Percentiles rank a stretch among this genome's conserved stretches.
phyloP scores from a whole-genome alignment of 64 coral and sea anemone genomes.

The Montipora capricornis region DNA sequence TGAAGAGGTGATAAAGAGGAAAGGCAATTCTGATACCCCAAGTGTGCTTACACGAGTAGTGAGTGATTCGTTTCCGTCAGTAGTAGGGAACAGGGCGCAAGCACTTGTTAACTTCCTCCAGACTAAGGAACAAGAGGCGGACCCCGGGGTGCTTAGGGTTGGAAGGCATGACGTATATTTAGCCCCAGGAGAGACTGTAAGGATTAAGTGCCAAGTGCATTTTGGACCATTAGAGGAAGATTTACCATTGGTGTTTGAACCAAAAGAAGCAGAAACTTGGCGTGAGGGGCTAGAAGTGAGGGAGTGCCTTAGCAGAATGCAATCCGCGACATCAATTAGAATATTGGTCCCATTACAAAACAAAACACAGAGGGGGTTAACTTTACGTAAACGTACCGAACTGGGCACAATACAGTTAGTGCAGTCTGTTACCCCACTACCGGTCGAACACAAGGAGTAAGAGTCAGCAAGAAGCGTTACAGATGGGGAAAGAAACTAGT shows the following conservation, averaged over 20 bases:
- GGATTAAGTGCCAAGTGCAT: neutral
- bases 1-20: conserved; percentile 1
- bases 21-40: neutral
- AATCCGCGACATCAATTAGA: neutral
- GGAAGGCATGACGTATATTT: neutral
- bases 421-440: neutral
- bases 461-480: neutral
- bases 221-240: conserved; percentile 10
- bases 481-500: neutral
- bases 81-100: neutral
- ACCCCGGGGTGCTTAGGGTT: neutral
- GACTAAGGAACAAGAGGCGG: neutral
- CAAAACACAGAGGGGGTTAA: neutral
- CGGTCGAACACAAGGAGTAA: neutral
- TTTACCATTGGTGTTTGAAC: neutral
- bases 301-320: neutral
- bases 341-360: neutral
- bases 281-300: neutral
- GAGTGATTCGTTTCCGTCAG: neutral
- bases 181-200: neutral
- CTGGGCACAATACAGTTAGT: neutral
- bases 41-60: neutral
- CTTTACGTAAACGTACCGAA: conserved; percentile 5
- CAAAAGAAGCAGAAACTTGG: neutral
- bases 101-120: conserved; percentile 33